Base-by-base conservation (phyloP, 2,797 vertebrate genomes). In the Trachurus trachurus region DNA sequence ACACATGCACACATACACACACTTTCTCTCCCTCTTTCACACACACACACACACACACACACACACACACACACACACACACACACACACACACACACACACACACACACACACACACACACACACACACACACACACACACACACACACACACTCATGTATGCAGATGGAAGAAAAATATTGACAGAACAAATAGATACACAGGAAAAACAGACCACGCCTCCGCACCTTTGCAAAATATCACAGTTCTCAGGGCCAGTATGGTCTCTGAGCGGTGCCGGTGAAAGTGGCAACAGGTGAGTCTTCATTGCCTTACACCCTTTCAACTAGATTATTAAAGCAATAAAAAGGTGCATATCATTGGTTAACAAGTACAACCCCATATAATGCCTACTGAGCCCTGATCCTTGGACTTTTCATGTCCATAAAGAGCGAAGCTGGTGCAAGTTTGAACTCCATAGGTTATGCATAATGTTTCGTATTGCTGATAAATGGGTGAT, bases 1-100 rank as follows among this genome's bases (percentile, higher is more conserved):
- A 26, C 54, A 65, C 39, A n/a, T n/a, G 61, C 11, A 22, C 45
- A 10, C 40, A 15, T 21, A 66, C 60, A 63, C n/a, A 58, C 65
- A 60, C 47, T 31, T 5, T 31, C 31, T 31, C 31, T 31, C 31
- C 31, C 31, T 31, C 31, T 31, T 31, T 31, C 31, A 34, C 31
- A 40, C 7, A 40, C 39, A 40, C 13, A 16, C 13, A 45, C 44
- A 45, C 2, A 40, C 39, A 40, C 26, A 26, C 26, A 26, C 26
- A 26, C 26, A 26, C 26, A 26, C 44, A 45, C 9, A 40, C 37
- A 37, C 37, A 26, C 10, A 21, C 45, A 9, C 45, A 13, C 26
- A 66, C 60, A 63, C 22, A 53, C 65, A 59, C 47, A 58, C 6
- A 16, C 57, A 37, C 45, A 26, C 44, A 45, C 9, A 40, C 39